A percentile compares a stretch with the other conserved stretches of the same genome.
phyloP scores from a whole-genome alignment of 35 echinoderm and acorn worm species.

The Apostichopus japonicus region DNA sequence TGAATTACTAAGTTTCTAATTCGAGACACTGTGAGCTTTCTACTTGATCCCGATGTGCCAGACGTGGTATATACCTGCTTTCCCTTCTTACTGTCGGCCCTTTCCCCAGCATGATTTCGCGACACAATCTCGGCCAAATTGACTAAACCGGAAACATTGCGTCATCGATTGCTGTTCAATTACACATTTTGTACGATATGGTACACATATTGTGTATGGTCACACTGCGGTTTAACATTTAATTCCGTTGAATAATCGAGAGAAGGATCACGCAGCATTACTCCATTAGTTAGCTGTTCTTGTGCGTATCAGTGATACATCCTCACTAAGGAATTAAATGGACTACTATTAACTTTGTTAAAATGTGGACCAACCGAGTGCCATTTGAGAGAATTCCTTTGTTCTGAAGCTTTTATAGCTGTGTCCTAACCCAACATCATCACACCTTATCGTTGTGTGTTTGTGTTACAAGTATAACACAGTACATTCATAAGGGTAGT shows the following conservation, averaged over 20 bases:
- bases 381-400: background rate
- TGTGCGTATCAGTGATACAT: background rate
- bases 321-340: background rate
- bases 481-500: background rate
- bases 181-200: conserved; percentile 9
- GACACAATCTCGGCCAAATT: background rate
- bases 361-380: background rate
- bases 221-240: background rate
- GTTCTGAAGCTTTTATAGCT: conserved; percentile 1
- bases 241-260: background rate
- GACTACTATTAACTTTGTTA: background rate
- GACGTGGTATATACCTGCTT: too few species aligned
- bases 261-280: background rate
- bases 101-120: too few species aligned
- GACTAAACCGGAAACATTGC: background rate
- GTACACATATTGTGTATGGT: background rate
- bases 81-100: too few species aligned
- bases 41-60: too few species aligned
- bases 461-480: too few species aligned
- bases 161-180: background rate
- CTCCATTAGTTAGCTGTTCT: background rate
- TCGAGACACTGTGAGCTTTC: too few species aligned
- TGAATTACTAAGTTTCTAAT: too few species aligned
- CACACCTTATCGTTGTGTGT: background rate
- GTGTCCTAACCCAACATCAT: background rate